These are phyloP conservation scores for Talpa occidentalis DNA, from an alignment of 2,113 vertebrate genomes.

Conservation along the genomic window DNA sequence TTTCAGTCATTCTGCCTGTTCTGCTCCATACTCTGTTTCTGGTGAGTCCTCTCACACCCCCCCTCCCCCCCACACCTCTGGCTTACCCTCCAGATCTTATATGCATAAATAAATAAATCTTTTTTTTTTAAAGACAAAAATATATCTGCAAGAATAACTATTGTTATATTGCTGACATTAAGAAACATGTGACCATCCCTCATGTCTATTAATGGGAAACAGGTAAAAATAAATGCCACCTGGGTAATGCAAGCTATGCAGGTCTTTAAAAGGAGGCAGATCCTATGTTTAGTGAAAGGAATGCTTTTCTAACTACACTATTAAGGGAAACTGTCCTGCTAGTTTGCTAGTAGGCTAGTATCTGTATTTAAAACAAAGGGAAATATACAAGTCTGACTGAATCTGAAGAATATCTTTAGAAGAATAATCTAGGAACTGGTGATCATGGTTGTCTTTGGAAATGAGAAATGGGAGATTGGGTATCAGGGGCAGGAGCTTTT, in stretches of 20 bases:
- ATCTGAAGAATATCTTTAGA: background rate
- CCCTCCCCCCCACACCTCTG: too few relatives aligned
- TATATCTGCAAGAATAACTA: background rate
- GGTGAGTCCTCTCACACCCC: too few relatives aligned
- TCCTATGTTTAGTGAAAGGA: background rate
- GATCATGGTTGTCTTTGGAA: background rate
- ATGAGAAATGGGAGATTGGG: background rate
- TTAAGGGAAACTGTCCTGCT: background rate
- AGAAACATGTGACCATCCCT: background rate
- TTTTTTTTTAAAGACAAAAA: too few relatives aligned
- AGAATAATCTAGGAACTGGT: background rate
- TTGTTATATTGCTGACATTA: constrained; percentile 19
- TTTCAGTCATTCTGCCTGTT: too few relatives aligned
- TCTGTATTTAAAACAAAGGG: background rate
- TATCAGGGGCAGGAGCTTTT: background rate
- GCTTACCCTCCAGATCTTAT: too few relatives aligned
- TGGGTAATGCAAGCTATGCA: background rate
- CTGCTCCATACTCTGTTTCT: too few relatives aligned
- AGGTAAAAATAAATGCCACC: background rate
- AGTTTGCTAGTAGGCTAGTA: too few relatives aligned
- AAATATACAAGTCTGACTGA: background rate
- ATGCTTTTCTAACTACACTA: background rate
- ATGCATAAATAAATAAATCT: too few relatives aligned
- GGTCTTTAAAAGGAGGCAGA: background rate
- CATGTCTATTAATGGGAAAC: background rate